Conservation (phyloP, 2,888 invertebrate species). For the Branchellion lobata region DNA sequence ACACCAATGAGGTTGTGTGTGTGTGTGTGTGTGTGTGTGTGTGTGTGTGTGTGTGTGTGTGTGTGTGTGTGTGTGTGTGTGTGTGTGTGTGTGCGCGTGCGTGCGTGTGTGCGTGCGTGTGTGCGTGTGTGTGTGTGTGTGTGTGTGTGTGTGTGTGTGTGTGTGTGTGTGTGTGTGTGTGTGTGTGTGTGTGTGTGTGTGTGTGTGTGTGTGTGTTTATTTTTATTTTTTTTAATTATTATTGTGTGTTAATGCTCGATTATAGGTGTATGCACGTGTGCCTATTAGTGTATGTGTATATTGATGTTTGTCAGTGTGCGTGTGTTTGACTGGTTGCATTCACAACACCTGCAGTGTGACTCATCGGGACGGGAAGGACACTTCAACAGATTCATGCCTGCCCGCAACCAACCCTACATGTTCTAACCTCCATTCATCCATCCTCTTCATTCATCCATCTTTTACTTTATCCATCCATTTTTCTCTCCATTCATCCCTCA, state of each 20-base stretch:
- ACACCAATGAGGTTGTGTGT: not conserved
- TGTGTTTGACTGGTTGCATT: no score
- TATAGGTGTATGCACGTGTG: no score
- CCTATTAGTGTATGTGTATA: no score
- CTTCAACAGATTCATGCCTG: not conserved
- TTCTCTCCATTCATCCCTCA: not conserved
- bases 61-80: not conserved
- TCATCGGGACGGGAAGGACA: not conserved
- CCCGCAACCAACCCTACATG: conserved; percentile 20
- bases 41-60: not conserved
- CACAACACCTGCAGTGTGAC: not conserved
- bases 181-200: no score
- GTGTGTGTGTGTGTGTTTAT: no score
- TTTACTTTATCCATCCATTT: no score
- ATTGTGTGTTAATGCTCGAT: no score
- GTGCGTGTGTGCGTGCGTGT: not conserved
- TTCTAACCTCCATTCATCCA: not conserved
- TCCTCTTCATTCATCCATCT: not conserved
- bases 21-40: not conserved
- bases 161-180: no score
- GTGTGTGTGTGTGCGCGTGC: no score
- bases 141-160: no score
- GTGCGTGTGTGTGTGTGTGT: not conserved
- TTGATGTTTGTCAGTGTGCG: no score
- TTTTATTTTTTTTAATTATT: no score